Evolutionary conservation across 2,888 invertebrate genomes (phyloP), one percentile per base, ranked within the genome.

Genomic region (Copidosoma aretas): DNA sequence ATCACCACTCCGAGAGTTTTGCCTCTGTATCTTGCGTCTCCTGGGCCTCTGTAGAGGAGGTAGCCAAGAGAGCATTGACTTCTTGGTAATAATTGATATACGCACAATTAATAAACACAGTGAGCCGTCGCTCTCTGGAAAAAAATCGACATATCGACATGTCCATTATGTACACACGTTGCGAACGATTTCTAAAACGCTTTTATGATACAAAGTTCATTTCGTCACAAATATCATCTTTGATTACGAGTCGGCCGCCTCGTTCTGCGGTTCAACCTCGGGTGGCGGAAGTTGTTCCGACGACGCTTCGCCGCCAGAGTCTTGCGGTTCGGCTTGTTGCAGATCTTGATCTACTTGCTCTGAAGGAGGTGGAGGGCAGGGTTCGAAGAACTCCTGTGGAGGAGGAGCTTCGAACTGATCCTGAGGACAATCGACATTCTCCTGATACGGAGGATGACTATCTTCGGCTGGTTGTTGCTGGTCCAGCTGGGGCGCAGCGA

Each of bases 1-100:
- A 68, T 71, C 75, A 75, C 77, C 77, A 77, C 76, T 76, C 76
- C 75, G 67, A 67, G 22, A 32, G 32, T 32, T 58, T 64, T 58
- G 64, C 58, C 67, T 60, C 46, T 62, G 39, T 57, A 24, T 66
- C 19, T 60, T 25, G 19, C 2, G 19, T 32, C 51, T 52, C 54
- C 22, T 22, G 17, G 39, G 24, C 60, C 41, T 25, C 25, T 43
- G 58, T 21, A 58, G 59, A 67, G 59, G 25, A 17, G n/a, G n/a
- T n/a, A n/a, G 25, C 49, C 46, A 61, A 64, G 68, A 32, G 32
- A 51, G 65, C 65, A 69, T 69, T 66, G 65, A 69, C 69, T 69
- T 69, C 62, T 46, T 64, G 65, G 64, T 62, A 65, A 69, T 69
- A 59, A 59, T 61, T 64, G 64, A 60, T 64, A 52, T 60, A 64